Conservation (phyloP, 1,140 invertebrate species). For the Oedothorax gibbosus region DNA sequence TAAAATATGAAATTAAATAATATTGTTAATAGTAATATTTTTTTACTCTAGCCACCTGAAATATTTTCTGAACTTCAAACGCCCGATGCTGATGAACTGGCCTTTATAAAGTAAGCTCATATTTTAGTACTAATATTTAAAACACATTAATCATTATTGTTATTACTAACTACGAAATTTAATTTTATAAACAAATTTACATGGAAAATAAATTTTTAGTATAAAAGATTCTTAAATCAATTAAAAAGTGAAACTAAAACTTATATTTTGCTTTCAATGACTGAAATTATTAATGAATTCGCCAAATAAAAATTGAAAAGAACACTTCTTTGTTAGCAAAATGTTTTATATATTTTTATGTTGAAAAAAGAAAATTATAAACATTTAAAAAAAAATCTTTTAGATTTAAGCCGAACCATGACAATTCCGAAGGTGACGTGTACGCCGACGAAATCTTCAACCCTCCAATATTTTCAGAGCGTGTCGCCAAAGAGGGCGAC, state of each 20-base stretch:
- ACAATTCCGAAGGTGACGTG: conserved; percentile 9
- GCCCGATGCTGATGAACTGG: conserved; percentile 76
- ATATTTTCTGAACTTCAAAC: conserved; percentile 65
- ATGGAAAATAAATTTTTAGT: no score
- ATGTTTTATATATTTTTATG: background rate
- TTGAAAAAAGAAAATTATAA: background rate
- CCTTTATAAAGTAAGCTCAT: conserved; percentile 75
- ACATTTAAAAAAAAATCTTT: background rate
- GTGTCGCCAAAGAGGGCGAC: background rate
- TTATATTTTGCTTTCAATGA: no score
- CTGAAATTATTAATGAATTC: no score
- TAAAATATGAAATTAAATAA: no score
- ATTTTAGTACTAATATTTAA: no score
- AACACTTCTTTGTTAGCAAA: background rate
- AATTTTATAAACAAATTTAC: no score
- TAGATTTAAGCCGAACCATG: conserved; percentile 42
- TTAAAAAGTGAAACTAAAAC: no score
- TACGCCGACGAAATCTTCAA: conserved; percentile 50
- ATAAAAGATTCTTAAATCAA: no score
- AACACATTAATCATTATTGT: no score
- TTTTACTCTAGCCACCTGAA: conserved; percentile 62
- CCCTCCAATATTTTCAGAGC: conserved; percentile 25
- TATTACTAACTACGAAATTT: no score
- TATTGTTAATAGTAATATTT: background rate
- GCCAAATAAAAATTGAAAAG: background rate